Evolutionary conservation across 2,113 vertebrate species (phyloP).

Genomic region (Prionailurus viverrinus): DNA sequence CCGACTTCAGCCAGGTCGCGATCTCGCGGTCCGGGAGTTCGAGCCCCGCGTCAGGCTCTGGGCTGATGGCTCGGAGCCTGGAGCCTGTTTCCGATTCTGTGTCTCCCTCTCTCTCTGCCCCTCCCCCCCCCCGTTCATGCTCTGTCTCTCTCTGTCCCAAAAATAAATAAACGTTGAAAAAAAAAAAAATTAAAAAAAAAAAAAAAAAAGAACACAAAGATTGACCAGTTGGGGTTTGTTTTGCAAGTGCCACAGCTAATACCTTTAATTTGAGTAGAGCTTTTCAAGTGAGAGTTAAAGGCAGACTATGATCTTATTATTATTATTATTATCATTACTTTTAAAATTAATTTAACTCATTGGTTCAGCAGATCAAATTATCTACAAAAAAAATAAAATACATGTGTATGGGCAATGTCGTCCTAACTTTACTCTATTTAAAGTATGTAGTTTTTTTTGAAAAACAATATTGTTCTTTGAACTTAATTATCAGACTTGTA

Average conservation of each 20-base stretch:
- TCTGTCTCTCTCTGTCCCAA: too few species aligned
- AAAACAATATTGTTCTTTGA: slow-evolving; percentile 17
- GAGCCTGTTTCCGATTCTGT: too few species aligned
- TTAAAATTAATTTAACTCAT: neutral
- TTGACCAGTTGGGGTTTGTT: neutral
- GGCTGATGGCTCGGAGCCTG: too few species aligned
- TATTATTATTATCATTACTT: slow-evolving; percentile 6
- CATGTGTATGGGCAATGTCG: neutral
- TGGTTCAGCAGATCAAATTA: slow-evolving; percentile 36
- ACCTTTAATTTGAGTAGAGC: neutral
- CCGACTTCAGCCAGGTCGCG: too few species aligned
- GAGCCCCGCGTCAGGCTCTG: too few species aligned
- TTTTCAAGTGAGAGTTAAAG: slow-evolving; percentile 48
- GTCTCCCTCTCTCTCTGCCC: too few species aligned
- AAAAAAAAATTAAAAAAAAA: too few species aligned
- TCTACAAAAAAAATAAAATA: neutral
- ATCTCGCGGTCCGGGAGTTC: too few species aligned
- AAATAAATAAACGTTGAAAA: too few species aligned
- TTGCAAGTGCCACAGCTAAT: neutral
- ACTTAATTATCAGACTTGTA: neutral
- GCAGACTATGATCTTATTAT: neutral
- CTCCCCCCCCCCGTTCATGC: too few species aligned
- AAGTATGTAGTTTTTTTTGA: slow-evolving; percentile 34
- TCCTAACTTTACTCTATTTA: slow-evolving; percentile 33
- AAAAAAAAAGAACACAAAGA: neutral